A percentile compares a stretch with the other conserved stretches of the same genome.
phyloP scores from a whole-genome alignment of 2,888 invertebrate genomes.

The Galeopsomyia nigrocyanea region DNA sequence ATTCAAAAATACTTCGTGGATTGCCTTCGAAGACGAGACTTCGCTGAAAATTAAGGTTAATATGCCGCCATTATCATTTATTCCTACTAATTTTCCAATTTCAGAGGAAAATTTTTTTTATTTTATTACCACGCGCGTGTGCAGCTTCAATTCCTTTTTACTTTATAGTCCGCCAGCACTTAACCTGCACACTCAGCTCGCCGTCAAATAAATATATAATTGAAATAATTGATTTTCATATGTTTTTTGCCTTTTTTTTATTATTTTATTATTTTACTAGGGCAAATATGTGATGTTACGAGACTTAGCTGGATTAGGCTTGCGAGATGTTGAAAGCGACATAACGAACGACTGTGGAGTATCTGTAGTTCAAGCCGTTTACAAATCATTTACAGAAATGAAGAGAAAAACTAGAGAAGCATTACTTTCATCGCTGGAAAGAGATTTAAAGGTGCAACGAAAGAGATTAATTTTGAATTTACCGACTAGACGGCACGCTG shows the following conservation, averaged over 20 bases:
- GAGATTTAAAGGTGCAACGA: slow-evolving; percentile 64
- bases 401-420: slow-evolving; percentile 67
- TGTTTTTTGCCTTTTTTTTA: no score
- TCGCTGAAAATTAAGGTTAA: slow-evolving; percentile 79
- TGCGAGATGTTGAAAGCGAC: slow-evolving; percentile 75
- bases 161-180: no score
- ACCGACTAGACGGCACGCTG: not conserved
- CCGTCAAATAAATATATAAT: slow-evolving; percentile 1
- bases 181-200: no score
- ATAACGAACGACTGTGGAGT: slow-evolving; percentile 59
- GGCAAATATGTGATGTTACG: slow-evolving; percentile 81
- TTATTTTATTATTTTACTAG: slow-evolving; percentile 57
- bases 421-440: slow-evolving; percentile 67
- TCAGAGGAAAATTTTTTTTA: slow-evolving; percentile 12
- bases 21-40: slow-evolving; percentile 82
- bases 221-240: not conserved
- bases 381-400: slow-evolving; percentile 62
- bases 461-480: not conserved
- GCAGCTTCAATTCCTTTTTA: no score
- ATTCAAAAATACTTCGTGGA: slow-evolving; percentile 80
- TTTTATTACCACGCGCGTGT: slow-evolving; percentile 2
- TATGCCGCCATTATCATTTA: not conserved
- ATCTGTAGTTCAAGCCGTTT: slow-evolving; percentile 59
- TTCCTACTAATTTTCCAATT: not conserved
- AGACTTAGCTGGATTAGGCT: slow-evolving; percentile 78